Evolutionary conservation across 2,797 vertebrate genomes (phyloP).

Genomic region (Eupleurogrammus muticus): DNA sequence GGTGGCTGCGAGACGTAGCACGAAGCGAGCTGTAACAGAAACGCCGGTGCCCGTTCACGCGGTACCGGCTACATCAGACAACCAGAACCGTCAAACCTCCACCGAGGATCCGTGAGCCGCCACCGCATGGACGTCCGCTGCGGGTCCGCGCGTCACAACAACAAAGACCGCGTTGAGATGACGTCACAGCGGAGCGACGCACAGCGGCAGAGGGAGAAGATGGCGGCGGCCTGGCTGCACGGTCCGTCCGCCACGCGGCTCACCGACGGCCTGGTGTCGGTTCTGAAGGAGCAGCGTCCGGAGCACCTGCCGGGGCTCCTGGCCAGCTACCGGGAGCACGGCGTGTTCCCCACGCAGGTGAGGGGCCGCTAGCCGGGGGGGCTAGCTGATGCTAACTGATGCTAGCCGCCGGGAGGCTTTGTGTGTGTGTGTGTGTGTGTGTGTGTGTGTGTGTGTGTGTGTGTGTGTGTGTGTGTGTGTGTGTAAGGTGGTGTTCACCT

Average conservation of each 20-base stretch:
- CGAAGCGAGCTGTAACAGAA: too few relatives aligned
- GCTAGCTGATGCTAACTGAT: conserved; percentile 22
- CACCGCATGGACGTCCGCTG: too few relatives aligned
- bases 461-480: too few relatives aligned
- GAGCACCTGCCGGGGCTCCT: conserved; percentile 70
- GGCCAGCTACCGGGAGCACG: conserved; percentile 80
- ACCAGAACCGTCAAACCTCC: too few relatives aligned
- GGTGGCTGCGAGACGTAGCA: too few relatives aligned
- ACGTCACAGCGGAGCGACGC: conserved; percentile 37
- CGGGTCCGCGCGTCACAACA: background rate
- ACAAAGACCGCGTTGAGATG: background rate
- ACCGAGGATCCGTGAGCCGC: too few relatives aligned
- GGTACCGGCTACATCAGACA: too few relatives aligned
- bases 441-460: too few relatives aligned
- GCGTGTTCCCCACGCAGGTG: conserved; percentile 82
- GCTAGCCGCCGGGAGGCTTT: conserved; percentile 36
- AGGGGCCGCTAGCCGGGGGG: background rate
- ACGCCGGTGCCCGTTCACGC: too few relatives aligned
- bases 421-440: too few relatives aligned
- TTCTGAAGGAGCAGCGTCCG: conserved; percentile 81
- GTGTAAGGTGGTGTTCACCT: too few relatives aligned
- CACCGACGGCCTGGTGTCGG: conserved; percentile 83
- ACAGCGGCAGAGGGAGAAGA: conserved; percentile 34
- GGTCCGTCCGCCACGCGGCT: conserved; percentile 77
- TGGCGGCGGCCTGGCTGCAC: conserved; percentile 81